phyloP scores from a whole-genome alignment of 2,888 invertebrate species.

The Conops quadrifasciatus region DNA sequence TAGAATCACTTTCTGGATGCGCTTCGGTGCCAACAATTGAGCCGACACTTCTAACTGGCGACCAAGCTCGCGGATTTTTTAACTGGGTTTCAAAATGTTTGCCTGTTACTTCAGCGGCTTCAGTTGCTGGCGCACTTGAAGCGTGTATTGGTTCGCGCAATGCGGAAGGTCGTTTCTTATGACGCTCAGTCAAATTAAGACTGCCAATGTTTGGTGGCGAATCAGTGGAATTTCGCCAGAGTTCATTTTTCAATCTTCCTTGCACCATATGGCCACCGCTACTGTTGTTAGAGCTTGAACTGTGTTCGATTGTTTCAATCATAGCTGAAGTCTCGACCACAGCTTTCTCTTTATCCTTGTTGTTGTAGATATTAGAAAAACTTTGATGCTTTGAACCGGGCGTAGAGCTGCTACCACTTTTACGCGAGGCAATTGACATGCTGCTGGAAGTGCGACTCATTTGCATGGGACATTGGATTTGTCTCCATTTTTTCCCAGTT shows the following conservation, averaged over 20 bases:
- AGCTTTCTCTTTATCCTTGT: conserved; percentile 64
- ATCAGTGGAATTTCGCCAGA: conserved; percentile 58
- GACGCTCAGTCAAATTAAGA: conserved; percentile 60
- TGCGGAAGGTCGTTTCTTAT: conserved; percentile 56
- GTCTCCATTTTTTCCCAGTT: conserved; percentile 88
- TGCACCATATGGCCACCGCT: conserved; percentile 54
- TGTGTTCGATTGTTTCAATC: conserved; percentile 65
- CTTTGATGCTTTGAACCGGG: conserved; percentile 76
- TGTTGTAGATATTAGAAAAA: conserved; percentile 68
- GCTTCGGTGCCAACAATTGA: conserved; percentile 85
- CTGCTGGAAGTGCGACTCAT: conserved; percentile 84
- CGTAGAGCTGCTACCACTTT: conserved; percentile 64
- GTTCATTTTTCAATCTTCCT: conserved; percentile 59
- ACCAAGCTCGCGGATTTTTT: conserved; percentile 87
- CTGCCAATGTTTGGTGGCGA: conserved; percentile 64
- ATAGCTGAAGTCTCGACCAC: conserved; percentile 63
- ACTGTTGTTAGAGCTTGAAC: conserved; percentile 72
- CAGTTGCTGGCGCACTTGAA: conserved; percentile 61
- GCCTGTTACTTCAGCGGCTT: conserved; percentile 69
- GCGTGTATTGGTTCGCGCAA: conserved; percentile 56
- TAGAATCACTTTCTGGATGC: conserved; percentile 85
- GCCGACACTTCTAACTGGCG: conserved; percentile 86
- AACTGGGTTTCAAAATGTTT: conserved; percentile 77
- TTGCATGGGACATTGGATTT: conserved; percentile 81
- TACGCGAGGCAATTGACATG: conserved; percentile 73